Evolutionary conservation across 1,140 invertebrate species (phyloP), one percentile per base, ranked within the genome.

Genomic region (Caenorhabditis inopinata): DNA sequence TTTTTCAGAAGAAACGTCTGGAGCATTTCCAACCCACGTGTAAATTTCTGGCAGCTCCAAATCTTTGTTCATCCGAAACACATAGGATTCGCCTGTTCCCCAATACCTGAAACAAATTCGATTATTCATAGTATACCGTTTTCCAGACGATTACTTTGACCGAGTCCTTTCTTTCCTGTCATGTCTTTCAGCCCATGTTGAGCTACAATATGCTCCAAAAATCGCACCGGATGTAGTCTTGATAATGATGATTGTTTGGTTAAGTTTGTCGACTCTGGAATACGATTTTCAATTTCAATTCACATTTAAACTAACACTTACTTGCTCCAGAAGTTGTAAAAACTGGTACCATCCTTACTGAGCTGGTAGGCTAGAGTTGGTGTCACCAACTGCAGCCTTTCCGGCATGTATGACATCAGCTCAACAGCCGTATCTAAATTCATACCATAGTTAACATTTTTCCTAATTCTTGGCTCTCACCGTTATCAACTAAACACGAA

Each of bases 131-230:
- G n/a, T n/a, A 42, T 5, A 42, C 5, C 14, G 38, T 42, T 42
- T 42, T 42, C 81, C 81, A 78, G 83, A 80, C 23, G 75, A 83
- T 51, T 85, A 81, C 80, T 81, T 81, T 23, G 82, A 76, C 14
- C 78, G 68, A 14, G 81, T 77, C 58, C 83, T 83, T 46, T 83
- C 83, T 25, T 73, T 47, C 16, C 82, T 14, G 74, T 83, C 84
- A 46, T 83, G 78, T 46, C 86, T 45, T 48, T 87, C 86, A 23
- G 81, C 53, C 86, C 86, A 87, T 12, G 79, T 82, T 2, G 84
- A 83, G 7, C 82, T 84, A 75, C 85, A 85, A 79, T 87, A 88
- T 6, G 87, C 87, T 18, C 87, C 87, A 68, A 88, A 88, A 14
- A 88, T 77, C 2, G 87, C 84, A 18, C 83, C 84, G 47, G 51